A percentile compares a stretch with the other conserved stretches of the same genome.
Conservation (phyloP, 1,140 invertebrate genomes). For the Drosophila malerkotliana region DNA sequence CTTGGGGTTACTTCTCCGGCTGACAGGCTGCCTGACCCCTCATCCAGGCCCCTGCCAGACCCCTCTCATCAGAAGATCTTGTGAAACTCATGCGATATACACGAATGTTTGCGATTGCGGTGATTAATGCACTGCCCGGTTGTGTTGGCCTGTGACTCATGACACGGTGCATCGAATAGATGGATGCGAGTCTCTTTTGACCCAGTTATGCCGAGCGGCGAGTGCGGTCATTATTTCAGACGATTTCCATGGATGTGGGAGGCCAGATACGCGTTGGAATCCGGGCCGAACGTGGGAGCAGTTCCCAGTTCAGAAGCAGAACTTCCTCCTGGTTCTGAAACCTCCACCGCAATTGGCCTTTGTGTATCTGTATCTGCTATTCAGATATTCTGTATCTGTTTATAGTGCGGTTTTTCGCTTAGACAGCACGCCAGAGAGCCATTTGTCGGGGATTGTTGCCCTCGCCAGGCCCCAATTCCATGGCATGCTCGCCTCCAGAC, state of each 20-base stretch:
- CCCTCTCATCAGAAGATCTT: conserved; percentile 48
- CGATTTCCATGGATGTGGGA: conserved; percentile 12
- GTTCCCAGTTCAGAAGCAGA: background rate
- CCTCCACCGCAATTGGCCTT: too few species aligned
- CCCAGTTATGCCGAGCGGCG: conserved; percentile 55
- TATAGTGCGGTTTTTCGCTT: conserved; percentile 43
- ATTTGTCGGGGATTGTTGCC: conserved; percentile 40
- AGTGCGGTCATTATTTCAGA: conserved; percentile 24
- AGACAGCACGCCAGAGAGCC: conserved; percentile 50
- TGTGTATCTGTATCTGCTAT: too few species aligned
- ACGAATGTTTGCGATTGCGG: conserved; percentile 31
- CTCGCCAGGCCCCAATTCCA: conserved; percentile 27
- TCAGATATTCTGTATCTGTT: conserved; percentile 30
- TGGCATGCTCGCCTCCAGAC: conserved; percentile 7
- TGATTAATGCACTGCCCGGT: conserved; percentile 64
- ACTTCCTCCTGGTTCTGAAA: background rate
- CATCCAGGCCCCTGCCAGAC: background rate
- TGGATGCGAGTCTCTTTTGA: conserved; percentile 65
- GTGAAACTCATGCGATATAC: conserved; percentile 48
- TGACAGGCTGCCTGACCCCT: conserved; percentile 33
- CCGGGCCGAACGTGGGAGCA: background rate
- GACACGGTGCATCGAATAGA: conserved; percentile 64
- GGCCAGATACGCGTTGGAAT: conserved; percentile 24
- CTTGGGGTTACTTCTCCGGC: conserved; percentile 7
- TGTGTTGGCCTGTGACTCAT: conserved; percentile 29